A percentile compares a stretch with the other conserved stretches of the same genome.
These are phyloP conservation scores for Chamaedrilus cognettii DNA, from an alignment of 2,888 invertebrate genomes.

Conservation along the genomic window DNA sequence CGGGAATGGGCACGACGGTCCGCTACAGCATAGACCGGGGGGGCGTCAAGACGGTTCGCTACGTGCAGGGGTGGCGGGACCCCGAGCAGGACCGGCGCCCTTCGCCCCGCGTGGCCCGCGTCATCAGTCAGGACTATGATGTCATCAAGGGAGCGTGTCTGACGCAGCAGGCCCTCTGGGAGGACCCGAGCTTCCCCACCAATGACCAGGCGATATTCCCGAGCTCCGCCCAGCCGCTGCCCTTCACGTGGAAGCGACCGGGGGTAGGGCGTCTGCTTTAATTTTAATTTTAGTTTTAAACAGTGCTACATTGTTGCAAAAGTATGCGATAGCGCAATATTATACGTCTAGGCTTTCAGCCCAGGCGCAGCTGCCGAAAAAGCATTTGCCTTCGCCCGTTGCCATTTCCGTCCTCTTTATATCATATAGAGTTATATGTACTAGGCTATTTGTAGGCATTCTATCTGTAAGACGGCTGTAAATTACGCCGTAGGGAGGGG, in stretches of 20 bases:
- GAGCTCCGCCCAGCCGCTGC: constrained; percentile 72
- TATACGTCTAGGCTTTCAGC: too few relatives aligned
- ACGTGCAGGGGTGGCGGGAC: constrained; percentile 29
- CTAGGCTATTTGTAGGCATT: too few relatives aligned
- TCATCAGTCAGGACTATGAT: constrained; percentile 62
- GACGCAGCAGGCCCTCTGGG: constrained; percentile 76
- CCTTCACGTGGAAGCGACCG: constrained; percentile 92
- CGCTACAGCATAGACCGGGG: background rate
- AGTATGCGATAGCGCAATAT: too few relatives aligned
- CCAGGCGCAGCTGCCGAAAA: too few relatives aligned
- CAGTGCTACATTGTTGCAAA: too few relatives aligned
- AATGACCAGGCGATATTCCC: constrained; percentile 79
- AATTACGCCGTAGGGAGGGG: too few relatives aligned
- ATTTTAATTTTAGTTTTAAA: too few relatives aligned
- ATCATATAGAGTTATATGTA: too few relatives aligned
- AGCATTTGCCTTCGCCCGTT: too few relatives aligned
- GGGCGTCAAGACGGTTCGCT: constrained; percentile 14
- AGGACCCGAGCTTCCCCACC: constrained; percentile 88
- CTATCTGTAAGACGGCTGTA: too few relatives aligned
- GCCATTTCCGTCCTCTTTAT: too few relatives aligned
- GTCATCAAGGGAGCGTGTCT: constrained; percentile 81
- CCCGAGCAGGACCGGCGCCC: constrained; percentile 27
- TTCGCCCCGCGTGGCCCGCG: constrained; percentile 24
- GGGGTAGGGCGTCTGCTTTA: too few relatives aligned
- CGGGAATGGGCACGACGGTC: background rate